phyloP scores from a whole-genome alignment of 2,113 vertebrate genomes.

The Dromaius novaehollandiae region DNA sequence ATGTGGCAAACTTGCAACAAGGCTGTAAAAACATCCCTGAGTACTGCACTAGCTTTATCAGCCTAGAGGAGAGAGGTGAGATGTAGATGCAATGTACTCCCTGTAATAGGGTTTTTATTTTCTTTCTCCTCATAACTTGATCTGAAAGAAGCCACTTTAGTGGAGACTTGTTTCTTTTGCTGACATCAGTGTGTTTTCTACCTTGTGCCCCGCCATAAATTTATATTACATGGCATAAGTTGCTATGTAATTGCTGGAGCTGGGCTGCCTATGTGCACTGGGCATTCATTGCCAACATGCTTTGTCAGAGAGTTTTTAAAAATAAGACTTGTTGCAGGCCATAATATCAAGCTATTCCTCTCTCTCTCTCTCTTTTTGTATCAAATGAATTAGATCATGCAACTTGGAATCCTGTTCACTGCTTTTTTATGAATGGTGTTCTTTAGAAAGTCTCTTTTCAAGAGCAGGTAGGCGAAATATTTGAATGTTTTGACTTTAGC shows the following conservation, averaged over 20 bases:
- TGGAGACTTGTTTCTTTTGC: neutral
- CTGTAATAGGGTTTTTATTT: neutral
- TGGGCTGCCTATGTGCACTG: neutral
- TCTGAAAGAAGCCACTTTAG: neutral
- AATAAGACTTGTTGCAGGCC: neutral
- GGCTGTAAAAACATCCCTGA: neutral
- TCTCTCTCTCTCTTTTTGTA: neutral
- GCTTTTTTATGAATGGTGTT: neutral
- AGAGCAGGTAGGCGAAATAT: neutral
- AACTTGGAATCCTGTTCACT: neutral
- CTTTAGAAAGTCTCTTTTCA: neutral
- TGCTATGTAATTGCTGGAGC: constrained; percentile 13
- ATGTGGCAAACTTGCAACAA: neutral
- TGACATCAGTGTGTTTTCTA: constrained; percentile 10
- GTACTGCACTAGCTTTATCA: neutral
- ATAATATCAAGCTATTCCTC: neutral
- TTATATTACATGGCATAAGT: neutral
- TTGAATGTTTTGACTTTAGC: neutral
- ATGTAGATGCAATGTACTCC: neutral
- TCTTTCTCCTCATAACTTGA: neutral
- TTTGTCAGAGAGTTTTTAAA: neutral
- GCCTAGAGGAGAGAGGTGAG: neutral
- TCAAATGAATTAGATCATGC: neutral
- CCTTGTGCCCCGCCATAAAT: neutral
- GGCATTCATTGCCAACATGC: neutral